Percentiles rank a stretch among this genome's conserved stretches.
phyloP scores from a whole-genome alignment of 2,888 invertebrate species.

The Parnassius apollo region DNA sequence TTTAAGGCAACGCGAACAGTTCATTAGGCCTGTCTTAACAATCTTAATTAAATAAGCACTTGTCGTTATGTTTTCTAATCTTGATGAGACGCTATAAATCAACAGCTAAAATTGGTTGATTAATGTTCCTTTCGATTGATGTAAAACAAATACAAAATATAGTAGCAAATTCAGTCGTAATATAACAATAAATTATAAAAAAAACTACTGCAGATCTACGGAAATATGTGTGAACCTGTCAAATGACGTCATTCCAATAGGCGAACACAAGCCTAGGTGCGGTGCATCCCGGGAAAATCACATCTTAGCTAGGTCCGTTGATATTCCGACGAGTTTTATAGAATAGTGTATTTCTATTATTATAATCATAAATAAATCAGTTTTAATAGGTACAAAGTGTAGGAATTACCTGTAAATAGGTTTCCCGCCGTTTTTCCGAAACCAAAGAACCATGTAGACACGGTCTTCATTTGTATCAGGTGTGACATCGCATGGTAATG shows the following conservation, averaged over 20 bases:
- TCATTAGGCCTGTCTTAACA: slow-evolving; percentile 69
- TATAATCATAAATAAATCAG: too few relatives aligned
- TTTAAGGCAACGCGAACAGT: slow-evolving; percentile 67
- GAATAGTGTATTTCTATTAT: too few relatives aligned
- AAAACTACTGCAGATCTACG: too few relatives aligned
- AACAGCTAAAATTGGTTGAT: neutral
- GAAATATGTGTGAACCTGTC: too few relatives aligned
- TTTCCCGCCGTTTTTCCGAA: slow-evolving; percentile 91
- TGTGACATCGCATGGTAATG: slow-evolving; percentile 93
- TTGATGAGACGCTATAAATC: neutral
- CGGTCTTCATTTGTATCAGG: slow-evolving; percentile 91
- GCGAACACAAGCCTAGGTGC: too few relatives aligned
- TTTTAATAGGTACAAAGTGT: too few relatives aligned
- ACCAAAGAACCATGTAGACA: slow-evolving; percentile 96
- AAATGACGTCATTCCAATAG: too few relatives aligned
- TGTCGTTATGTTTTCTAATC: slow-evolving; percentile 29
- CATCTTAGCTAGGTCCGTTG: too few relatives aligned
- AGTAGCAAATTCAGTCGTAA: too few relatives aligned
- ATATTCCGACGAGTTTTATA: too few relatives aligned
- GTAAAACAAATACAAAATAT: neutral
- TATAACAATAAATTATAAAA: too few relatives aligned
- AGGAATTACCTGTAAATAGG: slow-evolving; percentile 90
- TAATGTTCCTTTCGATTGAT: neutral
- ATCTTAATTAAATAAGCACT: slow-evolving; percentile 65
- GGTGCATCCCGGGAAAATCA: too few relatives aligned